Percentiles rank a stretch among this genome's conserved stretches.
These are phyloP conservation scores for Tipula lateralis DNA, from an alignment of 2,888 invertebrate species.

Conservation along the genomic window DNA sequence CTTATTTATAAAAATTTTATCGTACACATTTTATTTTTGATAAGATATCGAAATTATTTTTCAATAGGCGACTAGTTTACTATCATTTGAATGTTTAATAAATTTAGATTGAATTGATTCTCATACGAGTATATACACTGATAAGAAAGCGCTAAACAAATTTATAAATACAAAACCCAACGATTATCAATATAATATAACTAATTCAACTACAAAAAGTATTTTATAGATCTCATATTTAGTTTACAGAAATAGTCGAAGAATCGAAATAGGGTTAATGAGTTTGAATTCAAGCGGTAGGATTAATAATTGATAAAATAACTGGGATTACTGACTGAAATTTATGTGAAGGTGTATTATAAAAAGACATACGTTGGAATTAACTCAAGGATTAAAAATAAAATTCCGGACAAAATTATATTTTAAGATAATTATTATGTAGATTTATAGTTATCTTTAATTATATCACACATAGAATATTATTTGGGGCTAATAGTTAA, in stretches of 20 bases:
- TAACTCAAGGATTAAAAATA: neutral
- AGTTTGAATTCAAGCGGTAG: neutral
- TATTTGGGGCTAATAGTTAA: too few relatives aligned
- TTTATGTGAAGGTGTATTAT: neutral
- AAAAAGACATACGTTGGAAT: neutral
- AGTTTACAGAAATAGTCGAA: neutral
- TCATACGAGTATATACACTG: too few relatives aligned
- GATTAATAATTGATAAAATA: neutral
- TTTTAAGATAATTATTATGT: neutral
- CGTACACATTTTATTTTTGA: neutral
- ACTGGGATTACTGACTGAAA: neutral
- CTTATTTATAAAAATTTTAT: neutral
- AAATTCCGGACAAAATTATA: neutral
- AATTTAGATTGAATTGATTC: too few relatives aligned
- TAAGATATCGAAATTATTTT: neutral
- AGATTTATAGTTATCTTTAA: too few relatives aligned
- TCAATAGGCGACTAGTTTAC: neutral
- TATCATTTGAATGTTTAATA: neutral
- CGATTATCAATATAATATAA: too few relatives aligned
- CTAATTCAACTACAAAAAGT: neutral
- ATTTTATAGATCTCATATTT: neutral
- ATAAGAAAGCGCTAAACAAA: neutral
- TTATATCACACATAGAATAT: too few relatives aligned
- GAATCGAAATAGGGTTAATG: neutral
- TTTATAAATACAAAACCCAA: too few relatives aligned